Conservation (phyloP, 2,113 vertebrate species). For the Sylvilagus bachmani region DNA sequence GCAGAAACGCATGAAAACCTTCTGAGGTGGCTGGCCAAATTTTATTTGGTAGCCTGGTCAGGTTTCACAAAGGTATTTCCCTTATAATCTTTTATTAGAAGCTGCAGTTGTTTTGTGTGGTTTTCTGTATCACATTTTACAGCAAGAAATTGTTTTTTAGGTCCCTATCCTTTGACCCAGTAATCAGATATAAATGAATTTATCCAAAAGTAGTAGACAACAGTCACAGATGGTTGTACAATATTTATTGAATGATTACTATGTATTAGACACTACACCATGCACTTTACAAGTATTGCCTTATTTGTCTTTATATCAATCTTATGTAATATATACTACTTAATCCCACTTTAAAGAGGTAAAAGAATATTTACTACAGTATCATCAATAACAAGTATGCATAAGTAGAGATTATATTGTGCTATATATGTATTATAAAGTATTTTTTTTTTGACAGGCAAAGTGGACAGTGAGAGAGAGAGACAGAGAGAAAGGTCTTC, state of each 20-base stretch:
- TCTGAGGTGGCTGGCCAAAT: not conserved
- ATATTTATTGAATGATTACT: not conserved
- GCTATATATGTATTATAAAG: no score
- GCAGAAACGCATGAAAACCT: not conserved
- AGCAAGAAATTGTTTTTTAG: not conserved
- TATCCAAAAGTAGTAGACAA: not conserved
- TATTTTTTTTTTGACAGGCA: no score
- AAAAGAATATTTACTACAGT: not conserved
- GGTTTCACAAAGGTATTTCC: not conserved
- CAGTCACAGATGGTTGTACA: not conserved
- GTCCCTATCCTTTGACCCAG: conserved; percentile 5
- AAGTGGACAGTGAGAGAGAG: no score
- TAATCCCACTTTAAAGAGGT: not conserved
- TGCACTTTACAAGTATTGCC: not conserved
- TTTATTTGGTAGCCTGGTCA: not conserved
- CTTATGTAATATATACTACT: not conserved
- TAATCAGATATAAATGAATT: not conserved
- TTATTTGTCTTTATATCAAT: not conserved
- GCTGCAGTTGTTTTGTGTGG: not conserved
- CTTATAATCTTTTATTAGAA: conserved; percentile 27
- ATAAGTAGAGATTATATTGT: no score
- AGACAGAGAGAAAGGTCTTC: no score
- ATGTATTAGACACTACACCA: not conserved
- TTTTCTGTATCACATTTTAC: not conserved
- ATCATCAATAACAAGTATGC: not conserved